Percentiles rank a stretch among this genome's conserved stretches.
Conservation (phyloP, 2,888 invertebrate genomes). For the Stenichneumon culpator region DNA sequence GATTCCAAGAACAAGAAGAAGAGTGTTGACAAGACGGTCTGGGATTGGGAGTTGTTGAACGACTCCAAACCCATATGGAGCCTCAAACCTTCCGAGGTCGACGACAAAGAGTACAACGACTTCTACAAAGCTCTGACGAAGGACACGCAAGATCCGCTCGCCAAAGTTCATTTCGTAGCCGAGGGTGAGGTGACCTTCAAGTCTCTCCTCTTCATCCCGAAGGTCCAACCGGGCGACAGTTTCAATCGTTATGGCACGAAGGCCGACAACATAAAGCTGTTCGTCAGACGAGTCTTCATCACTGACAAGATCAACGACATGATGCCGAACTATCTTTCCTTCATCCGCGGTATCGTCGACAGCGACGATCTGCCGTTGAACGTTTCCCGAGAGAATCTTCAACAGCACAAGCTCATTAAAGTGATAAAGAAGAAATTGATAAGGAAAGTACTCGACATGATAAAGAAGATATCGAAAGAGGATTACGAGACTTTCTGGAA, state of each 20-base stretch:
- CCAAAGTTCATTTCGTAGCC: conserved; percentile 97
- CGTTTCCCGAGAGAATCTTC: conserved; percentile 98
- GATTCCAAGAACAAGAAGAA: conserved; percentile 91
- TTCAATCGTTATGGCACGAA: conserved; percentile 98
- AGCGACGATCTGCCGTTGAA: conserved; percentile 99
- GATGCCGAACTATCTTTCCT: conserved; percentile 98
- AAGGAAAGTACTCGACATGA: conserved; percentile 98
- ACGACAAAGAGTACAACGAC: conserved; percentile 95
- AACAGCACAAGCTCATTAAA: conserved; percentile 99
- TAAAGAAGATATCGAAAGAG: conserved; percentile 97
- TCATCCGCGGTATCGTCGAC: conserved; percentile 98
- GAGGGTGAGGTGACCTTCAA: conserved; percentile 99
- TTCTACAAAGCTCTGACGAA: conserved; percentile 99
- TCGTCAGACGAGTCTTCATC: conserved; percentile 99
- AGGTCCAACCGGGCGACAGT: conserved; percentile 95
- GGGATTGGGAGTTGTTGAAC: conserved; percentile 99
- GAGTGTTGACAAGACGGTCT: conserved; percentile 96
- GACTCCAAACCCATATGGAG: conserved; percentile 99
- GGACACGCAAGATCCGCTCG: conserved; percentile 93
- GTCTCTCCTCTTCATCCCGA: conserved; percentile 97
- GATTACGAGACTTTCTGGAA: conserved; percentile 98
- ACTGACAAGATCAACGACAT: conserved; percentile 99
- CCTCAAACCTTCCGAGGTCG: conserved; percentile 94
- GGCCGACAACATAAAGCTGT: conserved; percentile 97
- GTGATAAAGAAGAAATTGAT: conserved; percentile 99